Percentiles rank a stretch among this genome's conserved stretches.
phyloP scores from a whole-genome alignment of 2,797 vertebrate species.

The Cetoscarus ocellatus region DNA sequence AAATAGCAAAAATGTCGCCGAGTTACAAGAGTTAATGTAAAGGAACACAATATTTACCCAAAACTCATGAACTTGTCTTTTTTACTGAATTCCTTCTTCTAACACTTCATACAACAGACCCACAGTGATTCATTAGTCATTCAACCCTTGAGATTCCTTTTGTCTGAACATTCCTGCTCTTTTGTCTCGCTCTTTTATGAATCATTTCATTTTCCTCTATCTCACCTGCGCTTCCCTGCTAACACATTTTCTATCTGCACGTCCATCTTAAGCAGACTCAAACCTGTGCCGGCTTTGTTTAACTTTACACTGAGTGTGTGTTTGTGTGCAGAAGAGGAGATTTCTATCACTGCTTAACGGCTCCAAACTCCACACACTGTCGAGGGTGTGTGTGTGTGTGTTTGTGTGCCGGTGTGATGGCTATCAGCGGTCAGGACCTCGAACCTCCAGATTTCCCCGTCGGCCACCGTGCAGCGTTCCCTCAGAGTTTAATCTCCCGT shows the following conservation, averaged over 20 bases:
- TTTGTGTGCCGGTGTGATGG: slow-evolving; percentile 43
- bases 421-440: slow-evolving; percentile 65
- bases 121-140: no score
- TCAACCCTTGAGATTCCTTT: no score
- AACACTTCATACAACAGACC: no score
- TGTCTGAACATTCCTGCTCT: no score
- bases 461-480: slow-evolving; percentile 35
- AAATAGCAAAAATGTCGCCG: no score
- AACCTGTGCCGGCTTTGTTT: slow-evolving; percentile 22
- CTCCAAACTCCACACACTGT: slow-evolving; percentile 23
- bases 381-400: slow-evolving; percentile 9
- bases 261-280: slow-evolving; percentile 19
- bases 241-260: slow-evolving; percentile 9
- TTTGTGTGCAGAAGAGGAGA: slow-evolving; percentile 15
- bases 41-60: no score
- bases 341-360: slow-evolving; percentile 22
- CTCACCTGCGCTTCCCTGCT: not conserved
- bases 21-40: no score
- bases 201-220: not conserved
- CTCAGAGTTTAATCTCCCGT: slow-evolving; percentile 32
- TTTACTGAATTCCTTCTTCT: no score
- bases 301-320: slow-evolving; percentile 6
- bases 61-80: no score
- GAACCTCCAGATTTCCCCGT: slow-evolving; percentile 60
- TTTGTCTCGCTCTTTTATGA: no score